A percentile compares a stretch with the other conserved stretches of the same genome.
Conservation (phyloP, 2,797 vertebrate genomes). For the Myotis findleyi region DNA sequence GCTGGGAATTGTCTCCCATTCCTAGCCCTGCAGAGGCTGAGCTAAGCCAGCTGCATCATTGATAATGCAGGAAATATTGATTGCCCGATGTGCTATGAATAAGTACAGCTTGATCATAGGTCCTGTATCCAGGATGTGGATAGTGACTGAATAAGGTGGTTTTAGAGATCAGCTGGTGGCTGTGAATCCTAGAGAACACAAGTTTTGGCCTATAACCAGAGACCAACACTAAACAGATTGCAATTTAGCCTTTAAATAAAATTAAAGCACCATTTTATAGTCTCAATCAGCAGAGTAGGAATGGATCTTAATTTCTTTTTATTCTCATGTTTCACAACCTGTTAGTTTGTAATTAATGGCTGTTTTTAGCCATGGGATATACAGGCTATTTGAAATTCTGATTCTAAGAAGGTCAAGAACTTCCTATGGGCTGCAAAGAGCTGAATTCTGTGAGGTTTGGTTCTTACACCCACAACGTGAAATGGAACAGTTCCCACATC, state of each 20-base stretch:
- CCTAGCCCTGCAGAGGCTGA: neutral
- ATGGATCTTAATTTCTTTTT: neutral
- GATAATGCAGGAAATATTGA: neutral
- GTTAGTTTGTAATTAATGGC: neutral
- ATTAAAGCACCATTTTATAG: neutral
- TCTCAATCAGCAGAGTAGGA: constrained; percentile 36
- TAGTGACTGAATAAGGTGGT: neutral
- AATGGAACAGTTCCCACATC: constrained; percentile 59
- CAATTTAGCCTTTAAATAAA: neutral
- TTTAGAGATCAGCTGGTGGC: neutral
- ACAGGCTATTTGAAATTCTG: constrained; percentile 10
- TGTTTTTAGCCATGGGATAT: neutral
- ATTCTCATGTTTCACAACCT: constrained; percentile 54
- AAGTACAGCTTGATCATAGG: neutral
- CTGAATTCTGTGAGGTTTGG: neutral
- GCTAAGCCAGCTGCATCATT: neutral
- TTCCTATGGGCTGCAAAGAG: neutral
- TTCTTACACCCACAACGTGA: neutral
- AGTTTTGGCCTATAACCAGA: neutral
- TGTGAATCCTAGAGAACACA: neutral
- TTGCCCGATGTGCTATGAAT: neutral
- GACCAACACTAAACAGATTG: neutral
- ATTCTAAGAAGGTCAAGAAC: neutral
- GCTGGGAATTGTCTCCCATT: neutral
- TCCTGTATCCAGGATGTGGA: neutral